phyloP scores from a whole-genome alignment of 2,797 vertebrate genomes.

The Falco cherrug region DNA sequence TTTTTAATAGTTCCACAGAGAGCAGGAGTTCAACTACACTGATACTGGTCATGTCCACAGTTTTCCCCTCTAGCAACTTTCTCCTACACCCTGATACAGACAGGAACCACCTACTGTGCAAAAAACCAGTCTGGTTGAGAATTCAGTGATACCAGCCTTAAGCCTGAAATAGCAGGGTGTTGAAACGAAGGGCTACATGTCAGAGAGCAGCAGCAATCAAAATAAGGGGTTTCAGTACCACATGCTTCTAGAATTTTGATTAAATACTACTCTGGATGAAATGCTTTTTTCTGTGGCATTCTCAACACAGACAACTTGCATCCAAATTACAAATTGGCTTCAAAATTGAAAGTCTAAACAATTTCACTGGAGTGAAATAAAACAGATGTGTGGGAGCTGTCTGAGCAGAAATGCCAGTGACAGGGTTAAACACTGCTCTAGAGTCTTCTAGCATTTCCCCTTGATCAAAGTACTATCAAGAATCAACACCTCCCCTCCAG shows the following conservation, averaged over 20 bases:
- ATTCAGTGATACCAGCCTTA: background rate
- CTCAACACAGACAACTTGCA: background rate
- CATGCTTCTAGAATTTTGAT: background rate
- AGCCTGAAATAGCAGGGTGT: background rate
- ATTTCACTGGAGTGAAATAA: background rate
- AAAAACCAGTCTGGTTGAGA: background rate
- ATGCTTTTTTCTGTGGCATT: background rate
- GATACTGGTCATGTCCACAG: too few relatives aligned
- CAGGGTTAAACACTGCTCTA: background rate
- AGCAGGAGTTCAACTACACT: background rate
- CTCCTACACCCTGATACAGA: background rate
- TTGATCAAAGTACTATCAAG: background rate
- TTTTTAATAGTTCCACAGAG: background rate
- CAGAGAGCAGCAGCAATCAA: background rate
- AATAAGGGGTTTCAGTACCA: background rate
- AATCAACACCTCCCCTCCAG: background rate
- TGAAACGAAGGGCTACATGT: background rate
- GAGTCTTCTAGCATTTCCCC: background rate
- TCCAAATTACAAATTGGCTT: background rate
- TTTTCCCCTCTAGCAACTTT: background rate
- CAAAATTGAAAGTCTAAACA: background rate
- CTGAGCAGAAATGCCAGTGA: background rate
- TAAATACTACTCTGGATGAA: background rate
- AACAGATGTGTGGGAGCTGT: background rate
- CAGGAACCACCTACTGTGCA: background rate